Percentiles rank a stretch among this genome's conserved stretches.
These are phyloP conservation scores for Chloroclystis v-ata DNA, from an alignment of 2,888 invertebrate species.

Conservation along the genomic window DNA sequence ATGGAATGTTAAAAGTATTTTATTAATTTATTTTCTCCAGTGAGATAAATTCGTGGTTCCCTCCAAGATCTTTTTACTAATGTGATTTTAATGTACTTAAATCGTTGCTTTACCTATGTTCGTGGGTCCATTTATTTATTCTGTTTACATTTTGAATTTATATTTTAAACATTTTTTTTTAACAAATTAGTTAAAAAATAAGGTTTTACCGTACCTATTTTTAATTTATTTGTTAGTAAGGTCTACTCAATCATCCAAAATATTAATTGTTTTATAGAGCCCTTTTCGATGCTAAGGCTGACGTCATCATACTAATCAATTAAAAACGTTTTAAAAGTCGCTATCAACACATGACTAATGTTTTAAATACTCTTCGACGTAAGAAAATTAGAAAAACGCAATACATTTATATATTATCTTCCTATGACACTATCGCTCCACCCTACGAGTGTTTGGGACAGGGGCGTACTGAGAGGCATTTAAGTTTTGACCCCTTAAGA, in stretches of 20 bases:
- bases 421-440: slow-evolving; percentile 76
- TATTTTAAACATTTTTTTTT: too few species aligned
- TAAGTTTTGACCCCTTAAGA: slow-evolving; percentile 60
- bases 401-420: slow-evolving; percentile 77
- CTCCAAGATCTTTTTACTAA: slow-evolving; percentile 66
- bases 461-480: slow-evolving; percentile 71
- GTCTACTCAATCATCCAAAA: too few species aligned
- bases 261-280: too few species aligned
- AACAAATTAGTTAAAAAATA: too few species aligned
- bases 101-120: slow-evolving; percentile 62
- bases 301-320: too few species aligned
- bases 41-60: slow-evolving; percentile 65
- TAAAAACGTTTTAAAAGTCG: too few species aligned
- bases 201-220: too few species aligned
- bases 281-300: too few species aligned
- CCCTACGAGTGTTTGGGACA: slow-evolving; percentile 63
- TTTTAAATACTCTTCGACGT: too few species aligned
- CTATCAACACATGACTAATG: too few species aligned
- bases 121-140: slow-evolving; percentile 52
- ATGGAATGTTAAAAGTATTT: slow-evolving; percentile 57
- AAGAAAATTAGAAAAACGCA: slow-evolving; percentile 45
- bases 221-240: not conserved
- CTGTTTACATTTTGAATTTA: not conserved
- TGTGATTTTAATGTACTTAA: slow-evolving; percentile 77
- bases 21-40: slow-evolving; percentile 70